Conservation (phyloP, 2,113 vertebrate genomes). For the Hippolais icterina region DNA sequence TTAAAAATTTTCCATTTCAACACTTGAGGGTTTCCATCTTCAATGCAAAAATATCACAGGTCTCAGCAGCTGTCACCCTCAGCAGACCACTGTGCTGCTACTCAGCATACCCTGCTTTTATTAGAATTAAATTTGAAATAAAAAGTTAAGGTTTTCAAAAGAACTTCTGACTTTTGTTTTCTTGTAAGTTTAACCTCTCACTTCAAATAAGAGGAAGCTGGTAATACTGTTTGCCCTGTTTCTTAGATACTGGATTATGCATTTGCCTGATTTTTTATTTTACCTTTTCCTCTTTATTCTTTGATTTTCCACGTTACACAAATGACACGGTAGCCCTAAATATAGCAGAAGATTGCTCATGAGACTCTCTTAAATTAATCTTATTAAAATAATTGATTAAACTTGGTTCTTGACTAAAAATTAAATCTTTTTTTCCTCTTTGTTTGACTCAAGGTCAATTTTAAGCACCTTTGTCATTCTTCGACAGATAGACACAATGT, state of each 20-base stretch:
- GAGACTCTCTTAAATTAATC: slow-evolving; percentile 33
- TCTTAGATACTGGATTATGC: neutral
- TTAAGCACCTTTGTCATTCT: slow-evolving; percentile 35
- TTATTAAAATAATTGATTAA: slow-evolving; percentile 44
- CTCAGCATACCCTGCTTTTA: neutral
- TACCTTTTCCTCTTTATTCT: neutral
- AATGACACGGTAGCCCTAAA: slow-evolving; percentile 35
- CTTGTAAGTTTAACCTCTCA: neutral
- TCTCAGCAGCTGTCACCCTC: neutral
- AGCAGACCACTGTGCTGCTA: neutral
- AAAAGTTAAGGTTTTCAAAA: neutral
- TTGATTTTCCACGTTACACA: slow-evolving; percentile 16
- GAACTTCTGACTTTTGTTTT: neutral
- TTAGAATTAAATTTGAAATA: neutral
- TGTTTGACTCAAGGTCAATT: slow-evolving; percentile 44
- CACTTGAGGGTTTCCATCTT: neutral
- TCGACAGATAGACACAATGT: neutral
- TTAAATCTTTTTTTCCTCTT: neutral
- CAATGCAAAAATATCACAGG: neutral
- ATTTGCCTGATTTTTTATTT: slow-evolving; percentile 1
- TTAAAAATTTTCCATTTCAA: neutral
- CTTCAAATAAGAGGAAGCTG: neutral
- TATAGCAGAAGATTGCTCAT: slow-evolving; percentile 35
- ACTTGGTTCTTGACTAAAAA: slow-evolving; percentile 46
- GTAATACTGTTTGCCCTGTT: neutral